Conservation (phyloP, 2,888 invertebrate genomes). For the Platycheirus albimanus region DNA sequence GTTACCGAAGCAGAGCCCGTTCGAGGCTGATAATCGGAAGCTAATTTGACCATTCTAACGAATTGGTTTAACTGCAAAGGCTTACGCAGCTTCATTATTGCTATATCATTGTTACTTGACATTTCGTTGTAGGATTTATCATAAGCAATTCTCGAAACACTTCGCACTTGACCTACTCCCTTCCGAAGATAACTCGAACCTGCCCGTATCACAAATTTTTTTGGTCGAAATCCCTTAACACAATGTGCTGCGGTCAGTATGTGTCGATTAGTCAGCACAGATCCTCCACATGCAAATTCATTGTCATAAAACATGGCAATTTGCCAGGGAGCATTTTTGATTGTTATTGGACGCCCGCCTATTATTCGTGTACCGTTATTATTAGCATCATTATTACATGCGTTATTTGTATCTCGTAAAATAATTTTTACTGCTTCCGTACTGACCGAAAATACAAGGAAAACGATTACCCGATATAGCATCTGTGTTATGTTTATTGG, state of each 20-base stretch:
- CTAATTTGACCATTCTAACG: slow-evolving; percentile 11
- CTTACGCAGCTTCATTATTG: slow-evolving; percentile 62
- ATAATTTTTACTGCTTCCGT: slow-evolving; percentile 15
- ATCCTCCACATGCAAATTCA: slow-evolving; percentile 75
- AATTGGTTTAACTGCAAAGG: neutral
- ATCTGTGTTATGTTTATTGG: neutral
- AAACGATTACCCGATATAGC: slow-evolving; percentile 11
- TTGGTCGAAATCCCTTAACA: neutral
- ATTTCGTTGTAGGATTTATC: slow-evolving; percentile 58
- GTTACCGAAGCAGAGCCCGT: neutral
- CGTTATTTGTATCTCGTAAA: neutral
- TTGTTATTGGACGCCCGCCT: slow-evolving; percentile 73
- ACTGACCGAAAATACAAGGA: neutral
- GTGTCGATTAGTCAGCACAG: slow-evolving; percentile 67
- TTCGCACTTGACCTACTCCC: slow-evolving; percentile 75
- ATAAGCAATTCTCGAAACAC: slow-evolving; percentile 37
- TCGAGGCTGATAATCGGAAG: neutral
- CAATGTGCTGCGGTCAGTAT: slow-evolving; percentile 77
- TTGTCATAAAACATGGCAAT: slow-evolving; percentile 54
- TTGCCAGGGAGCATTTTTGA: slow-evolving; percentile 75
- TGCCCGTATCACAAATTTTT: slow-evolving; percentile 69
- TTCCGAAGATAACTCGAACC: slow-evolving; percentile 65
- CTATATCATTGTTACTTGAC: slow-evolving; percentile 75
- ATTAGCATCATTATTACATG: slow-evolving; percentile 13
- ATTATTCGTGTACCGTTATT: slow-evolving; percentile 71